These are phyloP conservation scores for Zeuzera pyrina DNA, from an alignment of 2,888 invertebrate species.

Conservation along the genomic window DNA sequence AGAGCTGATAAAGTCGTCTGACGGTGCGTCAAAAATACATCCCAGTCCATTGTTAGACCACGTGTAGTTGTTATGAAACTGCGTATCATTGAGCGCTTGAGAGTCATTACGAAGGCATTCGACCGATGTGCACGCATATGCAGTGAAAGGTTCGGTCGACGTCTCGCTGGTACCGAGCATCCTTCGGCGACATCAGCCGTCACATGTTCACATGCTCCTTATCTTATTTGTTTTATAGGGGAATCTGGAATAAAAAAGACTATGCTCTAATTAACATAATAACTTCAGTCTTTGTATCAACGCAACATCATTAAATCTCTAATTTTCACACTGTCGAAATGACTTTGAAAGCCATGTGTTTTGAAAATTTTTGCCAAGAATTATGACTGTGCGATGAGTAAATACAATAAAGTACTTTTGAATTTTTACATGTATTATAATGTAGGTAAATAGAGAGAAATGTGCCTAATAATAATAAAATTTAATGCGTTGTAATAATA, in stretches of 20 bases:
- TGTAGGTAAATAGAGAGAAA: too few relatives aligned
- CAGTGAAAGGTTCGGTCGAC: conserved; percentile 6
- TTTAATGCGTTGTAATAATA: too few relatives aligned
- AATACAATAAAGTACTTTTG: too few relatives aligned
- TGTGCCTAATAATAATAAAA: too few relatives aligned
- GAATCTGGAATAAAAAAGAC: conserved; percentile 2
- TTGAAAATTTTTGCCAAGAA: too few relatives aligned
- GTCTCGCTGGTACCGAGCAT: conserved; percentile 11
- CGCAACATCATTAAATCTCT: too few relatives aligned
- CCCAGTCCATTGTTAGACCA: conserved; percentile 6
- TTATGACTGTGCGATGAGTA: too few relatives aligned
- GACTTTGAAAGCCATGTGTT: too few relatives aligned
- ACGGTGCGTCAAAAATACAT: conserved; percentile 10
- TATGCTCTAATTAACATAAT: too few relatives aligned
- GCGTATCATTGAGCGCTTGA: conserved; percentile 5
- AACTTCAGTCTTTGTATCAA: too few relatives aligned
- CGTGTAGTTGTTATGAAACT: conserved; percentile 5
- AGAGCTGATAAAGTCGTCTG: conserved; percentile 15
- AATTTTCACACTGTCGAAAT: too few relatives aligned
- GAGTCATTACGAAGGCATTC: conserved; percentile 1
- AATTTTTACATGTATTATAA: too few relatives aligned
- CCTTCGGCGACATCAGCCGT: conserved; percentile 8
- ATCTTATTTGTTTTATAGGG: background rate
- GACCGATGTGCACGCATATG: conserved; percentile 2
- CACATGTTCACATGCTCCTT: conserved; percentile 8